These are phyloP conservation scores for Aphis gossypii DNA, from an alignment of 1,140 invertebrate genomes.

Conservation along the genomic window DNA sequence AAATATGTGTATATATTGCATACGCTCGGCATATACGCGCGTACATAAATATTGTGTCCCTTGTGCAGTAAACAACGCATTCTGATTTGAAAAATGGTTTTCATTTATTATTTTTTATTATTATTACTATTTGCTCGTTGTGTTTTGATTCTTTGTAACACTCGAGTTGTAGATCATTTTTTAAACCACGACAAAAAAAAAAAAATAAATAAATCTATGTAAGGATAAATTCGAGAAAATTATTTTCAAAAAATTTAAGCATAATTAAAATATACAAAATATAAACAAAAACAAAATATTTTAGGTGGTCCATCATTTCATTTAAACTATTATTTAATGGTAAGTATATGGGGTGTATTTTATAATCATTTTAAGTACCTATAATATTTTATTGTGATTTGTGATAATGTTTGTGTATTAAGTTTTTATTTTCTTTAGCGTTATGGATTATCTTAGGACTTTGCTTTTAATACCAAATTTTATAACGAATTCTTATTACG, in stretches of 20 bases:
- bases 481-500: too few species aligned
- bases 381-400: too few species aligned
- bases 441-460: too few species aligned
- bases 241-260: neutral
- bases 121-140: neutral
- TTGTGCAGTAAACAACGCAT: neutral
- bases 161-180: neutral
- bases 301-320: too few species aligned
- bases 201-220: neutral
- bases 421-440: too few species aligned
- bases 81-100: conserved; percentile 22
- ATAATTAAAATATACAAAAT: neutral
- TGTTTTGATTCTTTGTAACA: neutral
- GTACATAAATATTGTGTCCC: neutral
- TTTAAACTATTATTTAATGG: too few species aligned
- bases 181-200: neutral
- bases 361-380: too few species aligned
- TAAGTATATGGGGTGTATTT: too few species aligned
- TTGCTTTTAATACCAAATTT: too few species aligned
- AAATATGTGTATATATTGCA: neutral
- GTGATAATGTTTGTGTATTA: too few species aligned
- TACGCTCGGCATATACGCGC: neutral
- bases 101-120: neutral
- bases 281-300: too few species aligned
- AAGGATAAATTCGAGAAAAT: neutral